Evolutionary conservation across 2,797 vertebrate species (phyloP).

Genomic region (Galaxias olidus): DNA sequence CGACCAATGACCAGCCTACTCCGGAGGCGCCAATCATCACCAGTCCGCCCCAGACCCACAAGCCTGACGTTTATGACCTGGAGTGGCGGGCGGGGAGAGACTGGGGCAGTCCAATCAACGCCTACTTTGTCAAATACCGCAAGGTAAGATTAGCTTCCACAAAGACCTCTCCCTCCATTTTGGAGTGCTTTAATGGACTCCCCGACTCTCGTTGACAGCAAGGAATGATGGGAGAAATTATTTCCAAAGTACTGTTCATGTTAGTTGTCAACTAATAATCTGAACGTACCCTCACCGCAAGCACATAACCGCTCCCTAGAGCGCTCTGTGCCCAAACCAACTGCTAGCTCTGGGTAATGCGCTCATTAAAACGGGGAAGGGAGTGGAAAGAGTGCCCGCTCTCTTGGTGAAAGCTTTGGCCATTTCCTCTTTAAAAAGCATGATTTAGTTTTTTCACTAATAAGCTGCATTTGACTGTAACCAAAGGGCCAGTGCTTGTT

Average conservation of each 20-base stretch:
- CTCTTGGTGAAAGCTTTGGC: constrained; percentile 26
- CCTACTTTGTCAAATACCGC: constrained; percentile 95
- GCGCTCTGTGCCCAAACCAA: constrained; percentile 23
- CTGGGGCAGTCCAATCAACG: constrained; percentile 85
- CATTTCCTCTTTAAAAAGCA: constrained; percentile 54
- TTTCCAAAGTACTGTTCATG: too few species aligned
- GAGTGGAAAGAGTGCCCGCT: background rate
- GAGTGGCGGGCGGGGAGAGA: constrained; percentile 89
- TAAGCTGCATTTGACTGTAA: constrained; percentile 51
- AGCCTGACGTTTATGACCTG: constrained; percentile 86
- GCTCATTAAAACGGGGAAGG: constrained; percentile 21
- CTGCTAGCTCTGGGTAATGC: constrained; percentile 25
- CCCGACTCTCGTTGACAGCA: too few species aligned
- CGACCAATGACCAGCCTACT: constrained; percentile 56
- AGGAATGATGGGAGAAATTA: too few species aligned
- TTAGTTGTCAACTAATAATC: background rate
- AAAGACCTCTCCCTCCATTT: background rate
- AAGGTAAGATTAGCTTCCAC: constrained; percentile 78
- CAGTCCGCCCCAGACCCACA: constrained; percentile 91
- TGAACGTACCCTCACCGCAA: constrained; percentile 7
- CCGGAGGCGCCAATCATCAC: constrained; percentile 94
- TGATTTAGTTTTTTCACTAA: constrained; percentile 51
- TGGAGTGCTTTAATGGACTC: too few species aligned
- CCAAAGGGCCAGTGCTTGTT: constrained; percentile 43
- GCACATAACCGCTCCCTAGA: background rate